Evolutionary conservation across 2,888 invertebrate species (phyloP), one percentile per base, ranked within the genome.

Genomic region (Biston betularia): DNA sequence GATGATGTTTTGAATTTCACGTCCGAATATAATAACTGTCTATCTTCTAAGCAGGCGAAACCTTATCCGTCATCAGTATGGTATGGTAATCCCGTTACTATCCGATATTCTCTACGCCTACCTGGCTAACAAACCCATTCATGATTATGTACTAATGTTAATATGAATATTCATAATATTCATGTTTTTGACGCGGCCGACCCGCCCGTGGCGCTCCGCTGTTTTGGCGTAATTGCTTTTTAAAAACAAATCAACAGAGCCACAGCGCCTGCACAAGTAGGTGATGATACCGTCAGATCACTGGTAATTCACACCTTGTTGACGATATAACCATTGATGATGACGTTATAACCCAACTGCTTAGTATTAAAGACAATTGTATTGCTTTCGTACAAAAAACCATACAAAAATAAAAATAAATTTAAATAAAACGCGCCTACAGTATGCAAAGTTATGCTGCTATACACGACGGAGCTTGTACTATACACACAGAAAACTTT

Each of bases 231-330:
- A 59, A 63, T 68, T 68, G 38, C 54, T 59, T 67, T 62, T 63
- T 55, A 50, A 59, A 67, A 63, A 59, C 62, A 63, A 59, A 68
- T 59, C 59, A 59, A 63, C 67, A 67, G 44, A 12, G 67, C 58
- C 24, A 58, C 62, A 67, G 82, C 74, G 74, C 71, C 76, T 84
- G 88, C 82, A 76, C 84, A 90, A 83, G 76, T 89, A 72, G 89
- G 89, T 85, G 81, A 67, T 50, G 49, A 50, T 53, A 54, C 53
- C 24, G 15, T n/a, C 24, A 24, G 24, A 3, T 24, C 50, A 54
- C 11, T 55, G 46, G 35, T 42, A 48, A n/a, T 60, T 52, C 46
- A 53, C 56, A 61, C 56, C 46, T 35, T 49, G 59, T 55, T 60
- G 49, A 54, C 49, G 40, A 53, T 33, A 38, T 46, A n/a, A n/a